Percentiles rank a stretch among this genome's conserved stretches.
These are phyloP conservation scores for Galaxias olidus DNA, from an alignment of 2,797 vertebrate genomes.

Conservation along the genomic window DNA sequence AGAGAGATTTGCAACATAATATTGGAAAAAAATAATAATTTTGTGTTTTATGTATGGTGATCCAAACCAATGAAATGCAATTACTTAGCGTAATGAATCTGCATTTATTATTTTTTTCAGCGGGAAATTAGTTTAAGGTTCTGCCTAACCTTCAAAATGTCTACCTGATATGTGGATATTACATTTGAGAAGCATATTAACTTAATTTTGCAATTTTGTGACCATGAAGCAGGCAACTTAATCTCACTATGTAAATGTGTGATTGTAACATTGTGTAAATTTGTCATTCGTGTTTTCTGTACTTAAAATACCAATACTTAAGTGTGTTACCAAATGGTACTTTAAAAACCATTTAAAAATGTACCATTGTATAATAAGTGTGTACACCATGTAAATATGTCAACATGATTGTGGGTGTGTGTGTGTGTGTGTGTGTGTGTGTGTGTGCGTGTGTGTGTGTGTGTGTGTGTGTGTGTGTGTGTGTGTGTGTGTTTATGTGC, in stretches of 20 bases:
- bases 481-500: background rate
- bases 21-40: background rate
- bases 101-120: slow-evolving; percentile 4
- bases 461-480: slow-evolving; percentile 11
- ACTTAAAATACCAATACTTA: no score
- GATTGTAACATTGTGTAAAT: background rate
- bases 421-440: slow-evolving; percentile 33
- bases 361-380: no score
- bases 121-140: background rate
- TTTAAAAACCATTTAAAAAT: background rate
- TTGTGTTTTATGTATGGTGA: background rate
- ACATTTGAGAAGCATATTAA: background rate
- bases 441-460: slow-evolving; percentile 11
- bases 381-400: background rate
- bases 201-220: background rate
- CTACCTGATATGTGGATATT: background rate
- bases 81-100: background rate
- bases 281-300: background rate
- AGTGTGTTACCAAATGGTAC: no score
- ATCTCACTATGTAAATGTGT: slow-evolving; percentile 1
- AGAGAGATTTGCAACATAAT: no score
- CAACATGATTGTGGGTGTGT: slow-evolving; percentile 11
- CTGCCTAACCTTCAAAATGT: background rate
- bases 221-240: background rate
- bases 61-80: background rate